Evolutionary conservation across 2,797 vertebrate genomes (phyloP).

Genomic region (Sternotherus odoratus): DNA sequence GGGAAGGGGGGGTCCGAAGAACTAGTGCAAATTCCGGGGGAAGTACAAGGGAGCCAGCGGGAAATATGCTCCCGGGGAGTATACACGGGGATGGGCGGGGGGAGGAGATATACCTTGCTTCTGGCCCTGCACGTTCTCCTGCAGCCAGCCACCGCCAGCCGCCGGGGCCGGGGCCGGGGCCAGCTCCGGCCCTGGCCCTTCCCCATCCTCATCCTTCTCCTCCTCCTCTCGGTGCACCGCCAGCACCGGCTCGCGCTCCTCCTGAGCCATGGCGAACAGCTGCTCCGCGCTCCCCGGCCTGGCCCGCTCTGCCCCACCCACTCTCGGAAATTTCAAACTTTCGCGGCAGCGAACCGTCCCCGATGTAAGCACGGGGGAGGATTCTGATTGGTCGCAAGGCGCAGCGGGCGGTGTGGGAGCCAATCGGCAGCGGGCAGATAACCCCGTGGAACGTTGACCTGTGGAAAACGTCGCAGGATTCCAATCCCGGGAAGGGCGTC

Average conservation of each 20-base stretch:
- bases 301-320: background rate
- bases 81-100: too few relatives aligned
- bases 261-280: background rate
- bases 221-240: background rate
- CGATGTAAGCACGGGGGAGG: background rate
- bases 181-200: background rate
- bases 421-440: background rate
- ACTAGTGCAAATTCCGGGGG: too few relatives aligned
- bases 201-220: background rate
- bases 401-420: background rate
- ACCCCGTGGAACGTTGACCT: background rate
- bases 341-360: background rate
- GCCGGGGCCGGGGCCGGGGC: background rate
- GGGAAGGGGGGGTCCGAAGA: too few relatives aligned
- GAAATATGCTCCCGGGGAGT: background rate
- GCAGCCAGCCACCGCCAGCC: background rate
- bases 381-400: background rate
- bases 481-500: background rate
- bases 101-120: background rate
- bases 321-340: slow-evolving; percentile 44
- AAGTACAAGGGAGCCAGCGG: background rate
- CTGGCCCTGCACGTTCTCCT: background rate
- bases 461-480: background rate
- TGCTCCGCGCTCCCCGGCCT: too few relatives aligned
- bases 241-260: background rate